Percentiles rank a stretch among this genome's conserved stretches.
These are phyloP conservation scores for Physocephala rufipes DNA, from an alignment of 2,888 invertebrate species.

Conservation along the genomic window DNA sequence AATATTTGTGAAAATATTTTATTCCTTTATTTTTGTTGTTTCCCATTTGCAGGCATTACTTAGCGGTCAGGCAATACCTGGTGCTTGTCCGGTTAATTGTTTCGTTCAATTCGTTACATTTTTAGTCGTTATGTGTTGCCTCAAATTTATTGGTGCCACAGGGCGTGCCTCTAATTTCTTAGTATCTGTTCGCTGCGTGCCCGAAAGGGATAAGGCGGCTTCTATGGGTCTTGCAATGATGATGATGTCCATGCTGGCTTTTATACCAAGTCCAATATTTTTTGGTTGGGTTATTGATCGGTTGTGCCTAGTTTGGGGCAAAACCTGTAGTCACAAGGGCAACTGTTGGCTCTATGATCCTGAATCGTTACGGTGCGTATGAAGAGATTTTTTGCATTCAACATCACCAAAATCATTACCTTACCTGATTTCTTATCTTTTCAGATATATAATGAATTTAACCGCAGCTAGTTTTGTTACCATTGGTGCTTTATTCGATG, in stretches of 20 bases:
- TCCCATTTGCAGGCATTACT: conserved; percentile 43
- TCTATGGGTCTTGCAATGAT: conserved; percentile 77
- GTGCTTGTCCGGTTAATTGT: conserved; percentile 71
- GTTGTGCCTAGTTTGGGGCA: conserved; percentile 78
- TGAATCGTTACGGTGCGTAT: conserved; percentile 67
- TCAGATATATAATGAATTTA: conserved; percentile 72
- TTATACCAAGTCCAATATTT: conserved; percentile 80
- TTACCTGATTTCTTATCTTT: not conserved
- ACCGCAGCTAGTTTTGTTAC: conserved; percentile 74
- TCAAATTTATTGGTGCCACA: conserved; percentile 71
- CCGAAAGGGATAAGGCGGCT: conserved; percentile 77
- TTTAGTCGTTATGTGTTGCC: conserved; percentile 69
- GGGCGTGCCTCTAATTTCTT: conserved; percentile 73
- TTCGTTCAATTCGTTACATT: conserved; percentile 69
- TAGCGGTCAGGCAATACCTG: conserved; percentile 67
- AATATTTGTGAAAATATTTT: no score
- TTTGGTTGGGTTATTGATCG: conserved; percentile 75
- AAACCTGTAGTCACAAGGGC: conserved; percentile 75
- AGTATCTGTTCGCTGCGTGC: conserved; percentile 73
- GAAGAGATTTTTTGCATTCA: no score
- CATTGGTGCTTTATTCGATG: conserved; percentile 73
- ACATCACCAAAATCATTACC: no score
- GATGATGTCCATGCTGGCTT: conserved; percentile 75
- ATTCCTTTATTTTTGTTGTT: no score
- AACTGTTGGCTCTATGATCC: conserved; percentile 81